These are phyloP conservation scores for Xenotilapia flavipinnis DNA, from an alignment of 2,113 vertebrate species.

Conservation along the genomic window DNA sequence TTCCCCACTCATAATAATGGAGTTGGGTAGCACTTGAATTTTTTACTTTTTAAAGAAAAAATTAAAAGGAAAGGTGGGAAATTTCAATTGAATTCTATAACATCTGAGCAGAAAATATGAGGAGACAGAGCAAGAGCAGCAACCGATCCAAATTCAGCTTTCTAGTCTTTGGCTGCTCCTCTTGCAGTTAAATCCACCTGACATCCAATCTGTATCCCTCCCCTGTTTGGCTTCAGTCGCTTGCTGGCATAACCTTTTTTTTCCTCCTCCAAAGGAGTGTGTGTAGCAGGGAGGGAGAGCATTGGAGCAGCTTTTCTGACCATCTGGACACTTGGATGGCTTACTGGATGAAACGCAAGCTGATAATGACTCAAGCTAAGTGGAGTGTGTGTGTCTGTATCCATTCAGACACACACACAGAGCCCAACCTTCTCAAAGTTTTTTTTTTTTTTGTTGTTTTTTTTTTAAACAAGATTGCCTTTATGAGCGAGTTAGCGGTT, in stretches of 20 bases:
- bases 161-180: constrained; percentile 20
- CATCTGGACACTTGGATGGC: constrained; percentile 72
- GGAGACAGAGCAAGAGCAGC: neutral
- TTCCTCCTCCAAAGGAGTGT: constrained; percentile 24
- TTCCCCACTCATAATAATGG: neutral
- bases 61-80: neutral
- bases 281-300: constrained; percentile 34
- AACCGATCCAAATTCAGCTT: constrained; percentile 28
- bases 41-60: neutral
- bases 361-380: constrained; percentile 70
- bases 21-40: neutral
- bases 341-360: constrained; percentile 68
- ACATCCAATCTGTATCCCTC: constrained; percentile 39
- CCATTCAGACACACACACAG: neutral
- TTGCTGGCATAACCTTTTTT: constrained; percentile 49
- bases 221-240: constrained; percentile 38
- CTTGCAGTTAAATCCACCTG: constrained; percentile 34
- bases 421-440: constrained; percentile 35
- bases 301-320: constrained; percentile 69
- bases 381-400: constrained; percentile 24
- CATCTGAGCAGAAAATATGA: constrained; percentile 10
- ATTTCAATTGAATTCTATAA: neutral
- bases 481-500: constrained; percentile 47
- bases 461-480: constrained; percentile 57
- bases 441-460: neutral